Base-by-base conservation (phyloP, 2,888 invertebrate species). In the Norana najaformis region DNA sequence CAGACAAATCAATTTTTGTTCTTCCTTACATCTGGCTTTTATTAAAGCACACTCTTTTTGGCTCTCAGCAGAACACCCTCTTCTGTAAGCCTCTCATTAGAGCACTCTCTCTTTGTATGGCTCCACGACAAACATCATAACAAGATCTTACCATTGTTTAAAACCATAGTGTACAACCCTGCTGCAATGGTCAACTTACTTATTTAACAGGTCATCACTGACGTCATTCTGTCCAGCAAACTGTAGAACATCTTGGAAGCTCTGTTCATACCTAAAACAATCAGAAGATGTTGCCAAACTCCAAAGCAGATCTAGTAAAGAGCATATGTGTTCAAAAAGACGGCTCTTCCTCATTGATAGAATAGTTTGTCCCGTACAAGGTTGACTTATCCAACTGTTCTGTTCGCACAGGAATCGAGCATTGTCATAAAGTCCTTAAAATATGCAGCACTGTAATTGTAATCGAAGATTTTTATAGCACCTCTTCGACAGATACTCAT, bases 361-460 rank as follows among this genome's bases (percentile, higher is more conserved):
- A 5, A 4, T 30, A 30, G 53, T 53, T 30, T 53, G 53, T 53
- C 53, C 53, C 6, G 23, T 53, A 53, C 30, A 30, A 53, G 30
- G 23, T 53, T 53, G 53, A 53, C 53, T 53, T 11, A 41, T 30
- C 53, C 53, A n/a, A n/a, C n/a, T n/a, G 95, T 99, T 99, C 95
- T 98, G 97, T 95, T 99, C 99, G 96, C 99, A 99, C 83, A 99
- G n/a, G 95, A 99, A 99, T 92, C 98, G 96, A 0, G 99, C 99
- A 95, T 99, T 99, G 95, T 98, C 98, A 95, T 97, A 99, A n/a
- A n/a, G n/a, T n/a, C n/a, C n/a, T n/a, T n/a, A n/a, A n/a, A n/a
- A n/a, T n/a, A n/a, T n/a, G n/a, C n/a, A n/a, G n/a, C n/a, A n/a
- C n/a, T n/a, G n/a, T n/a, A n/a, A n/a, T n/a, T n/a, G n/a, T n/a